These are phyloP conservation scores for Palythoa grandis DNA, from an alignment of 92 coral and sea anemone genomes.

Conservation along the genomic window DNA sequence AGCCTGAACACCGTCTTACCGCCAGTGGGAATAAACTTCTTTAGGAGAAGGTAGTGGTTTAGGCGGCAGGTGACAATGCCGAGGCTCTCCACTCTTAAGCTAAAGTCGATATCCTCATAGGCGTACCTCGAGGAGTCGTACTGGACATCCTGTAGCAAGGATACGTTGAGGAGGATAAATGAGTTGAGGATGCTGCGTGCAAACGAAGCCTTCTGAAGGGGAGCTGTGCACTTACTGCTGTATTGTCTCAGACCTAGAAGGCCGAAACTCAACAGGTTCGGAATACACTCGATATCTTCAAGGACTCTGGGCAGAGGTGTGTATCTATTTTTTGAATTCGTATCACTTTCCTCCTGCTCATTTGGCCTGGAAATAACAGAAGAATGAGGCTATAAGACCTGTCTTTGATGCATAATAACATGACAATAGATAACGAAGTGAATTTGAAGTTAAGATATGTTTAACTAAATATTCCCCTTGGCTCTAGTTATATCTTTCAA, in stretches of 20 bases:
- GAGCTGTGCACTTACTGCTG: conserved; percentile 69
- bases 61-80: conserved; percentile 79
- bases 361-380: conserved; percentile 10
- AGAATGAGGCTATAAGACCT: background rate
- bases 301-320: conserved; percentile 77
- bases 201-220: conserved; percentile 69
- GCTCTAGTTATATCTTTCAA: background rate
- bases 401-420: background rate
- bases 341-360: conserved; percentile 24
- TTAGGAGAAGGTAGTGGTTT: conserved; percentile 77
- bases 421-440: background rate
- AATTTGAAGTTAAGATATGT: background rate
- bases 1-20: conserved; percentile 69
- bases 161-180: conserved; percentile 79
- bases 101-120: conserved; percentile 87
- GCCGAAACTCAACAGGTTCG: conserved; percentile 72
- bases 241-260: conserved; percentile 84
- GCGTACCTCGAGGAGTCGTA: conserved; percentile 77
- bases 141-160: conserved; percentile 62
- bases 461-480: too few relatives aligned
- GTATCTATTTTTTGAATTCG: conserved; percentile 48
- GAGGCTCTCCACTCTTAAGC: conserved; percentile 60
- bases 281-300: conserved; percentile 76
- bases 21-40: conserved; percentile 79
- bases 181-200: conserved; percentile 79